Evolutionary conservation across 2,888 invertebrate species (phyloP).

Genomic region (Agriotes lineatus): DNA sequence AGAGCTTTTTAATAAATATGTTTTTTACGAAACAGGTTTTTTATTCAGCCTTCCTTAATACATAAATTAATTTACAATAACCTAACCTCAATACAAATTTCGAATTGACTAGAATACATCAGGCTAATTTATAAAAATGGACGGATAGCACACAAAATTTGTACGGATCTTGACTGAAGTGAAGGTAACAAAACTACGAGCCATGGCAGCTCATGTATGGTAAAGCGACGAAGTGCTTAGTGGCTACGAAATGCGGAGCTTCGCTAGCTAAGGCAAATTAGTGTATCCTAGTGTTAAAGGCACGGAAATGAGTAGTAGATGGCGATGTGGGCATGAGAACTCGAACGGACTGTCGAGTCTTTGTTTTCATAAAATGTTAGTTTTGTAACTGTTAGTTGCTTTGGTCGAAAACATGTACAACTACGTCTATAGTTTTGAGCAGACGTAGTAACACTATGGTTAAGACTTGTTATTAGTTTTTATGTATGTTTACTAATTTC

Average conservation of each 20-base stretch:
- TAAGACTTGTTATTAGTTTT: no score
- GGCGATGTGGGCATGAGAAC: no score
- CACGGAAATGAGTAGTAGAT: no score
- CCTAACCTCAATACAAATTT: conserved; percentile 38
- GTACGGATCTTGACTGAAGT: conserved; percentile 32
- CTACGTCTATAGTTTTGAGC: no score
- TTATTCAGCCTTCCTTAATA: conserved; percentile 40
- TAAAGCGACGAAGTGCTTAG: conserved; percentile 22
- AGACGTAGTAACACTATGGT: no score
- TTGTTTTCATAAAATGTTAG: no score
- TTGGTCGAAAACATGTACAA: no score
- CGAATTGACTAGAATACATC: conserved; percentile 43
- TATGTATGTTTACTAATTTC: no score
- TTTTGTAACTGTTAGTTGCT: no score
- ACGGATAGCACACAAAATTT: conserved; percentile 42
- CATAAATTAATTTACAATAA: conserved; percentile 42
- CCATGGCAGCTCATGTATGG: background rate
- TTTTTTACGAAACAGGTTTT: conserved; percentile 41
- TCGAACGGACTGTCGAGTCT: background rate
- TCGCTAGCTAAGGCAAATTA: background rate
- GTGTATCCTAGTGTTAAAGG: conserved; percentile 1
- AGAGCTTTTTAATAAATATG: conserved; percentile 43
- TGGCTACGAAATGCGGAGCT: background rate
- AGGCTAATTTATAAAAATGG: conserved; percentile 41
- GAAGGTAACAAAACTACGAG: conserved; percentile 1